These are phyloP conservation scores for Platygyra sinensis DNA, from an alignment of 64 coral and sea anemone genomes.

Conservation along the genomic window DNA sequence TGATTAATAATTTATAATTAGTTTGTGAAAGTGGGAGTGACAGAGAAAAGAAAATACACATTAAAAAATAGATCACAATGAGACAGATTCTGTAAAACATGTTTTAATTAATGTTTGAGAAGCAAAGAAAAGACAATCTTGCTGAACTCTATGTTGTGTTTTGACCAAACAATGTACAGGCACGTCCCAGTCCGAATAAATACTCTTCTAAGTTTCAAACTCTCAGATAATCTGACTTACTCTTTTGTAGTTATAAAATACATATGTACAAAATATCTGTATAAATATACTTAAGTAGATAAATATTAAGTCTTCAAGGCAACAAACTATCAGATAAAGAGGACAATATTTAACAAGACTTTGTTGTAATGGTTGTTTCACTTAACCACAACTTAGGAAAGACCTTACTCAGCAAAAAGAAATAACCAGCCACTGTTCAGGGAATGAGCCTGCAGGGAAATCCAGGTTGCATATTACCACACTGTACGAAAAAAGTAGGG, in stretches of 20 bases:
- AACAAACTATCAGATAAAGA: slow-evolving; percentile 58
- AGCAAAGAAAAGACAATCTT: slow-evolving; percentile 69
- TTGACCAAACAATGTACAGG: slow-evolving; percentile 59
- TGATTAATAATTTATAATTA: no score
- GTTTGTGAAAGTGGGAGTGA: no score
- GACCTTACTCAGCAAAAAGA: no score
- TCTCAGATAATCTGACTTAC: slow-evolving; percentile 72
- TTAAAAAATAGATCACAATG: background rate
- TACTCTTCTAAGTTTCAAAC: slow-evolving; percentile 79
- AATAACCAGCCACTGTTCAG: no score
- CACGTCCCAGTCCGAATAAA: slow-evolving; percentile 71
- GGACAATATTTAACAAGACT: slow-evolving; percentile 25
- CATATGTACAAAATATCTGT: slow-evolving; percentile 98
- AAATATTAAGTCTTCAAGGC: slow-evolving; percentile 82
- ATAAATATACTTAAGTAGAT: slow-evolving; percentile 97
- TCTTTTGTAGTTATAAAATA: slow-evolving; percentile 88
- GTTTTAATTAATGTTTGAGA: slow-evolving; percentile 62
- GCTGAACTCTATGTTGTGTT: slow-evolving; percentile 59
- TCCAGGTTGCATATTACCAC: no score
- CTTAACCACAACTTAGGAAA: no score
- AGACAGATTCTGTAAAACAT: slow-evolving; percentile 14
- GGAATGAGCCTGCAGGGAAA: background rate
- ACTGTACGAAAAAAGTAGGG: background rate
- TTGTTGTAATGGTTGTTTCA: background rate
- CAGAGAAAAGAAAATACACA: no score